These are phyloP conservation scores for Pelobates cultripes DNA, from an alignment of 2,797 vertebrate genomes.

Conservation along the genomic window DNA sequence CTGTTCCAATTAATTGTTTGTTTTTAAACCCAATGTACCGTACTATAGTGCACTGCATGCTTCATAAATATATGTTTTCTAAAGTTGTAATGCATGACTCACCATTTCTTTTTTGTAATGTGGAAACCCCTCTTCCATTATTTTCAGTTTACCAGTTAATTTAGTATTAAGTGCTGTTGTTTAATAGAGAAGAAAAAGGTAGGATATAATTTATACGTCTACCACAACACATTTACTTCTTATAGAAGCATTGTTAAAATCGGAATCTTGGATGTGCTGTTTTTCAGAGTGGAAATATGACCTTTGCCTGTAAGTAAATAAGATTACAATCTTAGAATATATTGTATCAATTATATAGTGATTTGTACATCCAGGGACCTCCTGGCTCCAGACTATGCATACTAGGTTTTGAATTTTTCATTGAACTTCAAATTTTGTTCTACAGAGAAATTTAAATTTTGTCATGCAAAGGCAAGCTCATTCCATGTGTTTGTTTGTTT, in stretches of 20 bases:
- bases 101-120: too few relatives aligned
- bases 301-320: background rate
- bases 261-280: background rate
- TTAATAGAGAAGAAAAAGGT: too few relatives aligned
- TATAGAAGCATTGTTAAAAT: background rate
- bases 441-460: background rate
- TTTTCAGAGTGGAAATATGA: background rate
- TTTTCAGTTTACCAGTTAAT: too few relatives aligned
- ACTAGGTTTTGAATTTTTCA: background rate
- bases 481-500: constrained; percentile 12
- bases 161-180: too few relatives aligned
- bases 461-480: background rate
- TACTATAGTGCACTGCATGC: too few relatives aligned
- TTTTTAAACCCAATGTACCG: too few relatives aligned
- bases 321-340: background rate
- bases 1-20: too few relatives aligned
- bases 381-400: background rate
- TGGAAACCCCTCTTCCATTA: too few relatives aligned
- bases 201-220: too few relatives aligned
- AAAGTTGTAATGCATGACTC: too few relatives aligned
- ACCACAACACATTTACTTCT: too few relatives aligned
- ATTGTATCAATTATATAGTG: background rate
- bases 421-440: background rate
- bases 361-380: background rate
- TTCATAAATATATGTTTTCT: too few relatives aligned